Evolutionary conservation across 2,888 invertebrate genomes (phyloP).

Genomic region (Cryptophagus acutangulus): DNA sequence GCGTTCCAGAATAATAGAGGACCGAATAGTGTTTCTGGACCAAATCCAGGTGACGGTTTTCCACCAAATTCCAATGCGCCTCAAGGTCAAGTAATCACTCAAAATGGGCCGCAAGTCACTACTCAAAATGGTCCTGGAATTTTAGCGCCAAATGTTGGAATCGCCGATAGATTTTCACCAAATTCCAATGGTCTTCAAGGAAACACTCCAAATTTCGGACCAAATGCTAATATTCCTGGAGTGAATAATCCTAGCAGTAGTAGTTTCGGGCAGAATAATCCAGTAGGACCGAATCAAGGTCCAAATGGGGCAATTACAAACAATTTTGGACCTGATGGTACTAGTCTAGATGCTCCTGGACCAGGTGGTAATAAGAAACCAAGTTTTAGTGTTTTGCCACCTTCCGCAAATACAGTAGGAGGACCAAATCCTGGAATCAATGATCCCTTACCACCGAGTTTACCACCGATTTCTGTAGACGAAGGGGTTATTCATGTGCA

Average conservation of each 20-base stretch:
- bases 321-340: too few species aligned
- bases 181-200: slow-evolving; percentile 5
- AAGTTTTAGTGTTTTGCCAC: too few species aligned
- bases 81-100: slow-evolving; percentile 7
- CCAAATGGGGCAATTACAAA: too few species aligned
- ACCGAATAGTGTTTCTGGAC: not conserved
- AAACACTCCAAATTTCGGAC: slow-evolving; percentile 6
- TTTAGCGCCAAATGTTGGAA: slow-evolving; percentile 3
- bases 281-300: slow-evolving; percentile 1
- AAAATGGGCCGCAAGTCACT: slow-evolving; percentile 2
- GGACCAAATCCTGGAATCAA: slow-evolving; percentile 5
- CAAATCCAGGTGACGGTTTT: not conserved
- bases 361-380: too few species aligned
- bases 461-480: slow-evolving; percentile 48
- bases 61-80: slow-evolving; percentile 14
- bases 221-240: not conserved
- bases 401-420: too few species aligned
- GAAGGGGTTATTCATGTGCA: slow-evolving; percentile 51
- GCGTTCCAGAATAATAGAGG: slow-evolving; percentile 27
- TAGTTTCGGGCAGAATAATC: slow-evolving; percentile 2
- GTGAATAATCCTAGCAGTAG: not conserved
- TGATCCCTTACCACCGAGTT: slow-evolving; percentile 12
- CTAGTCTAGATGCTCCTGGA: too few species aligned
- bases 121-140: slow-evolving; percentile 9
- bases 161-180: too few species aligned